Percentiles rank a stretch among this genome's conserved stretches.
Conservation (phyloP, 2,797 vertebrate genomes). For the Mormyrops attenuatus region DNA sequence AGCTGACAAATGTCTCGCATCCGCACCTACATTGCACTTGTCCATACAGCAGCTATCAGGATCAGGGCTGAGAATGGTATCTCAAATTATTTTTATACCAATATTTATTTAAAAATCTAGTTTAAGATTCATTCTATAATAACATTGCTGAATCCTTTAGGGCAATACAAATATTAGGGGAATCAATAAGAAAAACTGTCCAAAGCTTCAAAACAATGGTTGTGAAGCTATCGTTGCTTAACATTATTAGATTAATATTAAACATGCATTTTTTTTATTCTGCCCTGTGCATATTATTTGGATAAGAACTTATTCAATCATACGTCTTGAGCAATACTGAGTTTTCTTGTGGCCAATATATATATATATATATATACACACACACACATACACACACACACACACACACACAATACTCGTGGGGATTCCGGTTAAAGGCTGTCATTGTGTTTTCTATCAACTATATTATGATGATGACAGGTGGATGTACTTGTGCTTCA, state of each 20-base stretch:
- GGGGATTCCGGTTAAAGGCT: not conserved
- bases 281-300: not conserved
- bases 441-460: not conserved
- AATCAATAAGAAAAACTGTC: not conserved
- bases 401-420: no score
- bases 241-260: not conserved
- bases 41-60: not conserved
- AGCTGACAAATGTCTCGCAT: not conserved
- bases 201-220: not conserved
- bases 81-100: not conserved
- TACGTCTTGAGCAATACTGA: not conserved
- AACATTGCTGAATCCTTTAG: not conserved
- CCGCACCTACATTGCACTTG: not conserved
- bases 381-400: no score
- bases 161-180: not conserved
- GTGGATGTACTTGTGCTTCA: not conserved
- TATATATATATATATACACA: not conserved
- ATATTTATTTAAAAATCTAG: not conserved
- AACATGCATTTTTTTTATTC: not conserved
- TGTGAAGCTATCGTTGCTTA: not conserved
- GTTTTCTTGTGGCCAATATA: not conserved
- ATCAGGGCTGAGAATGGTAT: not conserved
- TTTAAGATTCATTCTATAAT: not conserved
- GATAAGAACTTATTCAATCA: not conserved
- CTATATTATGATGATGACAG: not conserved